Evolutionary conservation across 2,797 vertebrate genomes (phyloP).

Genomic region (Fringilla coelebs): DNA sequence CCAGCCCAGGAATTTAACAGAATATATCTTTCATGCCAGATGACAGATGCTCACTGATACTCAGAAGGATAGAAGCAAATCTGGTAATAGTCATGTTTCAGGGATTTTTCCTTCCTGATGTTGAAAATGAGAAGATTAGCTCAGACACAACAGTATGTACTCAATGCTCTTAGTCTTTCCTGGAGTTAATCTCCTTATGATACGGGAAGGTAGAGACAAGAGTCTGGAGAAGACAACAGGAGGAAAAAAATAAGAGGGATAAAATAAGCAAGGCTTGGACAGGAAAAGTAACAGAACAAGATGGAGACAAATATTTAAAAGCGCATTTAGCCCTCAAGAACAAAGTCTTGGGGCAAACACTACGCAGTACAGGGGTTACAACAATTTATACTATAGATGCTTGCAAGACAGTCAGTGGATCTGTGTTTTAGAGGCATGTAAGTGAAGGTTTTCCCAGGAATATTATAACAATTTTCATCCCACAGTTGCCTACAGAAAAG

Average conservation of each 20-base stretch:
- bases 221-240: not conserved
- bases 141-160: no score
- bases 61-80: conserved; percentile 1
- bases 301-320: not conserved
- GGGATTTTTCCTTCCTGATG: conserved; percentile 4
- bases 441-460: not conserved
- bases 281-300: not conserved
- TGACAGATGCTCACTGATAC: not conserved
- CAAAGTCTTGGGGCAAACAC: not conserved
- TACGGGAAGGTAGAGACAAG: not conserved
- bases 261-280: conserved; percentile 60
- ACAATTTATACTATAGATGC: not conserved
- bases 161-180: no score
- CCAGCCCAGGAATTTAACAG: not conserved
- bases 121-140: not conserved
- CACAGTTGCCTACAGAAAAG: not conserved
- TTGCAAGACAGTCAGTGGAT: not conserved
- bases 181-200: not conserved
- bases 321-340: not conserved
- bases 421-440: not conserved
- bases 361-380: not conserved
- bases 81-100: conserved; percentile 5
- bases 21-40: not conserved
- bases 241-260: not conserved
- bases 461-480: not conserved